These are phyloP conservation scores for Rhea americana DNA, from an alignment of 2,113 vertebrate species.

Conservation along the genomic window DNA sequence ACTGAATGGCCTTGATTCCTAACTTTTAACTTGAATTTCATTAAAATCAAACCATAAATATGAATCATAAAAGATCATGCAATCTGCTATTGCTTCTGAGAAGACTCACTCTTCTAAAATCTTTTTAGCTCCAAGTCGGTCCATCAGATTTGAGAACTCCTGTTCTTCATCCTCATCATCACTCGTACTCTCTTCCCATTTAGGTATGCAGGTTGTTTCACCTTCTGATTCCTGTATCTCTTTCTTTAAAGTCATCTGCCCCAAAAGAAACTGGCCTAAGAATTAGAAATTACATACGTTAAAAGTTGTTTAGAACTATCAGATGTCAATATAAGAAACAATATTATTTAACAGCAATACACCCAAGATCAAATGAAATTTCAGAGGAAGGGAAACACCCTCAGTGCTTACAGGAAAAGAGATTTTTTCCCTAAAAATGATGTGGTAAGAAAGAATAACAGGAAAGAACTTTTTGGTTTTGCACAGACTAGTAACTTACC, in stretches of 20 bases:
- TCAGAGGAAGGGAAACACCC: not conserved
- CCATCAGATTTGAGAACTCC: constrained; percentile 87
- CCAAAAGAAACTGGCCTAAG: constrained; percentile 85
- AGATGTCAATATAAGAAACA: not conserved
- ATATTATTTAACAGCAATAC: not conserved
- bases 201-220: constrained; percentile 75
- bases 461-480: not conserved
- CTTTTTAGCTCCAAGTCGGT: constrained; percentile 84
- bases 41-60: not conserved
- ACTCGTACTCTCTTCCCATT: constrained; percentile 55
- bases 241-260: constrained; percentile 52
- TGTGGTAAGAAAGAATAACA: not conserved
- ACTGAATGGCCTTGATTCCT: not conserved
- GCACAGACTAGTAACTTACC: not conserved
- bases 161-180: constrained; percentile 81
- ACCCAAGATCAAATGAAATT: not conserved
- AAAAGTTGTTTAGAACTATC: not conserved
- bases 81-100: not conserved
- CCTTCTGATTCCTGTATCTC: not conserved
- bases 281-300: constrained; percentile 5
- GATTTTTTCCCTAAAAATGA: not conserved
- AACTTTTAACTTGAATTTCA: not conserved
- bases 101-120: constrained; percentile 89
- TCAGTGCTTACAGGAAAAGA: not conserved
- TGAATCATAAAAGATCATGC: not conserved